Evolutionary conservation across 2,113 vertebrate genomes (phyloP), one percentile per base, ranked within the genome.

Genomic region (Hirundichthys speculiger): DNA sequence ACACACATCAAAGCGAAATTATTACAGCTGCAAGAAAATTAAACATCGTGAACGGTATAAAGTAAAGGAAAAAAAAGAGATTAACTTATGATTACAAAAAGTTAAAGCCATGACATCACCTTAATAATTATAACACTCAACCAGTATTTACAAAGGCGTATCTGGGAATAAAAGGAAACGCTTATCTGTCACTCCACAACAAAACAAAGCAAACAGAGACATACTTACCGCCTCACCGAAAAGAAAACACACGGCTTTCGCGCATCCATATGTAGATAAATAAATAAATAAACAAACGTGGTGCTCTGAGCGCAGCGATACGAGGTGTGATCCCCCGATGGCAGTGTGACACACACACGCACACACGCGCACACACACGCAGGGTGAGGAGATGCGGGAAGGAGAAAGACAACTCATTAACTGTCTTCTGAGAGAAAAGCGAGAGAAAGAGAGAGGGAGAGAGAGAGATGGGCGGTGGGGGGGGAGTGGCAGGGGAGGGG

Each of bases 351-450:
- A 53, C 63, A 30, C 62, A 61, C 43, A 10, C 43, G n/a, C 16
- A n/a, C 41, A 19, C 16, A n/a, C 41, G 7, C 16, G 3, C 16
- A 8, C 18, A 19, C n/a, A 18, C 8, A 45, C 43, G 15, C 43
- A 45, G 56, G 40, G 51, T 48, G 75, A 53, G 59, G 34, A 53
- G 74, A 65, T 61, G 74, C 48, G 66, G 21, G 34, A 43, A 64
- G 62, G 34, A 73, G 69, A 84, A 74, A 81, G 82, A 80, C 81
- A 81, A 83, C 82, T 78, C 77, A 54, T 66, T 78, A 76, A 73
- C 79, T 79, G 72, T 82, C 81, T 63, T 73, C 56, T 25, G 78
- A 59, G 56, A 58, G 61, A 51, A 52, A 39, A 14, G 38, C 62
- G 25, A 27, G 25, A 27, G 25, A 27, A 6, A 27, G 25, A 69